Evolutionary conservation across 2,888 invertebrate species (phyloP).

Genomic region (Drosophila birchii): DNA sequence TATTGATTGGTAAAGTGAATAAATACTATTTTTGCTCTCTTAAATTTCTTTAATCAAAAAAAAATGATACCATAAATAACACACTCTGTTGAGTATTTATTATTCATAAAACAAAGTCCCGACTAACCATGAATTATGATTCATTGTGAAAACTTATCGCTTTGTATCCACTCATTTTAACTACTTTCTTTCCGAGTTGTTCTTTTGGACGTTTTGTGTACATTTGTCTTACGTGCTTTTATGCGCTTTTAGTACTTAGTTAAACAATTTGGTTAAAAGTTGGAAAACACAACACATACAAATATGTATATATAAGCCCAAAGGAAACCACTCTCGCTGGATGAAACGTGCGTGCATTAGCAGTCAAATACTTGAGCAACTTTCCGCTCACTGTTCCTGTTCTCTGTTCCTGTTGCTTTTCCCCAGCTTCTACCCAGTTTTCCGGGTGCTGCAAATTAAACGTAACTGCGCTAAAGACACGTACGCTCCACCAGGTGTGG

Average conservation of each 20-base stretch:
- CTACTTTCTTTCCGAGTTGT: conserved; percentile 30
- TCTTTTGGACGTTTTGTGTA: conserved; percentile 31
- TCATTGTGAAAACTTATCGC: conserved; percentile 16
- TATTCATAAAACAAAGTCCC: background rate
- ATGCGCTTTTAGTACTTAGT: conserved; percentile 69
- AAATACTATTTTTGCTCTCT: too few relatives aligned
- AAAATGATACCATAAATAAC: background rate
- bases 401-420: conserved; percentile 24
- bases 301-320: conserved; percentile 26
- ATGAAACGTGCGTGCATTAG: conserved; percentile 64
- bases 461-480: conserved; percentile 54
- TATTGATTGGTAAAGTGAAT: too few relatives aligned
- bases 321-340: conserved; percentile 32
- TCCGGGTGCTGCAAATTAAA: conserved; percentile 46
- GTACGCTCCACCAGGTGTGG: conserved; percentile 46
- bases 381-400: conserved; percentile 37
- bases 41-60: too few relatives aligned
- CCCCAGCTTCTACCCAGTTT: conserved; percentile 2
- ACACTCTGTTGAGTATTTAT: background rate
- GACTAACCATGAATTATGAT: conserved; percentile 17
- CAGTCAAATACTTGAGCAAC: conserved; percentile 49
- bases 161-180: conserved; percentile 33
- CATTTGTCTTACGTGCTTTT: conserved; percentile 56
- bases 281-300: conserved; percentile 37
- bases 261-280: conserved; percentile 77